A percentile compares a stretch with the other conserved stretches of the same genome.
These are phyloP conservation scores for Ecliptopera silaceata DNA, from an alignment of 2,888 invertebrate species.

Conservation along the genomic window DNA sequence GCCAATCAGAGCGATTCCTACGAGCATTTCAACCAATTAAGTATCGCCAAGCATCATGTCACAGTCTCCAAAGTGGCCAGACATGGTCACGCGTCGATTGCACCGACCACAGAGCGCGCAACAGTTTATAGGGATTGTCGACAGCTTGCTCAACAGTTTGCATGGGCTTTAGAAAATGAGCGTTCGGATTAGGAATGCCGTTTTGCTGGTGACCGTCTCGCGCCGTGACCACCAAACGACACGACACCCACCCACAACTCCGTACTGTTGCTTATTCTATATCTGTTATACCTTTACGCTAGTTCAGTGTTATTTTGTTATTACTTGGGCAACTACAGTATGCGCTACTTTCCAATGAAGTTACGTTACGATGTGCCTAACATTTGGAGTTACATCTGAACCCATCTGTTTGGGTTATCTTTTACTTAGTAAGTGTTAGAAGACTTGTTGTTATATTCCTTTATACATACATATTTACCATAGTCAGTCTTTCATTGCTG, in stretches of 20 bases:
- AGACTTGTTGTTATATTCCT: too few species aligned
- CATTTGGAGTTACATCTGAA: too few species aligned
- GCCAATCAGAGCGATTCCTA: constrained; percentile 8
- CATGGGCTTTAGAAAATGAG: constrained; percentile 4
- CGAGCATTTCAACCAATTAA: constrained; percentile 12
- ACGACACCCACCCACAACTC: constrained; percentile 16
- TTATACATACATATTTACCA: neutral
- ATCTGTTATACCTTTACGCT: neutral
- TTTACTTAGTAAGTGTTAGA: too few species aligned
- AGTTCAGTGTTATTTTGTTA: constrained; percentile 16
- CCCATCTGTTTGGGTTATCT: too few species aligned
- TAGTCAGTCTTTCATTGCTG: neutral
- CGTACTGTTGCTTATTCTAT: constrained; percentile 10
- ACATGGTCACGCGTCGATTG: constrained; percentile 19
- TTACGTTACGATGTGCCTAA: neutral
- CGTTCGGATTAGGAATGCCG: constrained; percentile 42
- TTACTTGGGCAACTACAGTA: neutral
- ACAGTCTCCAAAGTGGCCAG: constrained; percentile 12
- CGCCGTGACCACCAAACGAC: constrained; percentile 31
- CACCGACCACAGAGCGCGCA: constrained; percentile 9
- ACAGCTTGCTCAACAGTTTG: constrained; percentile 4
- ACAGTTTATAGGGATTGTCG: constrained; percentile 3
- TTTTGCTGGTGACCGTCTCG: constrained; percentile 35
- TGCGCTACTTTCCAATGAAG: neutral
- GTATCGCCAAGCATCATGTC: constrained; percentile 14